Conservation (phyloP, 2,888 invertebrate genomes). For the Sminthurinus aureus region DNA sequence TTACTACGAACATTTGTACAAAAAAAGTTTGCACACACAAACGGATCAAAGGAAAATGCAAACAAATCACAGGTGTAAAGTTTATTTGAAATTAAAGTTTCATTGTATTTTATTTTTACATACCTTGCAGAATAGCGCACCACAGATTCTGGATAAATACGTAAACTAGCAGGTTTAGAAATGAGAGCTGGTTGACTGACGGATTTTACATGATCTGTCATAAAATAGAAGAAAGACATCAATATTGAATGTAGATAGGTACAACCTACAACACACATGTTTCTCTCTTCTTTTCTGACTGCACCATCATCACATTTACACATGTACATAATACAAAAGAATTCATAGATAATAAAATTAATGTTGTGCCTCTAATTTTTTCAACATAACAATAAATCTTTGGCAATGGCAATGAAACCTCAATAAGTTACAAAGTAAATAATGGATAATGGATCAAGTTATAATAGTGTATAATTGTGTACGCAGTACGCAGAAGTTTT, state of each 20-base stretch:
- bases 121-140: conserved; percentile 60
- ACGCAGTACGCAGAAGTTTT: too few species aligned
- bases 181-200: conserved; percentile 58
- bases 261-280: background rate
- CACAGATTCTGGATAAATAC: conserved; percentile 59
- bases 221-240: background rate
- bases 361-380: too few species aligned
- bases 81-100: background rate
- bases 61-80: conserved; percentile 3
- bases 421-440: too few species aligned
- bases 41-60: background rate
- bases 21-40: too few species aligned
- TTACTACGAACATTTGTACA: background rate
- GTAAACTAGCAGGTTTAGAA: conserved; percentile 58
- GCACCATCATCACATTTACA: too few species aligned
- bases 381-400: too few species aligned
- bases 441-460: too few species aligned
- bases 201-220: conserved; percentile 60
- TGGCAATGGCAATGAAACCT: too few species aligned
- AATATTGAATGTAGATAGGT: background rate
- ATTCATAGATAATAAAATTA: too few species aligned
- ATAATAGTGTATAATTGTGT: too few species aligned
- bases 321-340: too few species aligned
- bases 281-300: too few species aligned
- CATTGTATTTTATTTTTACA: background rate